Evolutionary conservation across 2,888 invertebrate genomes (phyloP), one percentile per base, ranked within the genome.

Genomic region (Mythimna albipuncta): DNA sequence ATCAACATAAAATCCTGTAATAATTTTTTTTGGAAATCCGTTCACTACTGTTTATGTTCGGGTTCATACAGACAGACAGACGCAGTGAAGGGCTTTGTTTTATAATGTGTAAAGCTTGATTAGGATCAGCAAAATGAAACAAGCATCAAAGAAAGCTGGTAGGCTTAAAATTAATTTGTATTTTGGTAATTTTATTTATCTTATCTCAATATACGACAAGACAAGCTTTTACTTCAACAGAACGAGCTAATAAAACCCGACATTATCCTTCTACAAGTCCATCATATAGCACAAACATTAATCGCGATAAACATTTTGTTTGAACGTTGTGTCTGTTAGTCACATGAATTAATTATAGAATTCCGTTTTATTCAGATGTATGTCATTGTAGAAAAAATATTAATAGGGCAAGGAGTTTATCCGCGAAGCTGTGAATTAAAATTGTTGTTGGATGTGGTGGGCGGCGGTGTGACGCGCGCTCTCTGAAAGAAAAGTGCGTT

Each of bases 391-490:
- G 61, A 75, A 72, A 83, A 77, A 85, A 87, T 90, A 91, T 90
- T 89, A 90, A 90, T 91, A 91, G 91, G 90, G 86, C 87, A 85
- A 81, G 85, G 83, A 88, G 87, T 91, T 89, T 89, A 89, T 90
- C 87, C 89, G 79, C 76, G 79, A 87, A 89, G 85, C 89, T 86
- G 85, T 89, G 89, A 91, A 92, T 92, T 90, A 91, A 92, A 91
- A 77, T 85, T 87, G 84, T 89, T 89, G 85, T 86, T 89, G 86
- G 85, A 89, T 79, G 75, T 79, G 72, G 88, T 89, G 88, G 90
- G 92, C 88, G 79, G 71, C 72, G 64, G 54, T 38, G 81, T 82
- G 83, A 87, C 86, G 82, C 68, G 83, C 79, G 80, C 66, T 77
- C 76, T 74, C 67, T 66, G 70, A 72, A 83, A 76, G 76, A 81